phyloP scores from a whole-genome alignment of 2,888 invertebrate species.

The Caenorhabditis sp. region DNA sequence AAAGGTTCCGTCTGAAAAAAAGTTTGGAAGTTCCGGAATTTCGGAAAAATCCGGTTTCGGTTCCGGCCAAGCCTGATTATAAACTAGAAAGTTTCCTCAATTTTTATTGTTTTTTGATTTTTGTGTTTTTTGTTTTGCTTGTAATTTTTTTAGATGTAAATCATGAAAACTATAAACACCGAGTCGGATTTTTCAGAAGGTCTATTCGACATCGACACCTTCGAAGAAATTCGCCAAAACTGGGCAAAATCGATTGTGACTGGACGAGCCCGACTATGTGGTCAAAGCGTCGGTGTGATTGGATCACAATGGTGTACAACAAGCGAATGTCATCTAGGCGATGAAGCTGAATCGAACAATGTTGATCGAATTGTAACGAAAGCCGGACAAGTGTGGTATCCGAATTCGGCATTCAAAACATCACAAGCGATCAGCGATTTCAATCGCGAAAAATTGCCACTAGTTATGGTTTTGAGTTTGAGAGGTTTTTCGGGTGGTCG shows the following conservation, averaged over 20 bases:
- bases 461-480: conserved; percentile 99
- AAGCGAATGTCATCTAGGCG: conserved; percentile 91
- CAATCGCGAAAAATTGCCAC: conserved; percentile 89
- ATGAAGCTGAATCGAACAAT: conserved; percentile 81
- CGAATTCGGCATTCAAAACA: conserved; percentile 98
- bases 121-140: background rate
- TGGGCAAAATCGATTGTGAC: conserved; percentile 95
- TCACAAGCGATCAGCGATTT: conserved; percentile 97
- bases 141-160: background rate
- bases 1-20: too few species aligned
- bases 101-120: too few species aligned
- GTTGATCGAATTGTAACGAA: conserved; percentile 75
- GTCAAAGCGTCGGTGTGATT: conserved; percentile 95
- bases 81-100: too few species aligned
- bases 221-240: conserved; percentile 86
- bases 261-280: conserved; percentile 89
- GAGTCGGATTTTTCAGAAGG: conserved; percentile 75
- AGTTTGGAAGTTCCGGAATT: too few species aligned
- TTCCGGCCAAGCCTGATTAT: too few species aligned
- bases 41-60: too few species aligned
- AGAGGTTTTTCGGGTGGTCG: conserved; percentile 99
- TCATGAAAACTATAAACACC: background rate
- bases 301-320: conserved; percentile 96
- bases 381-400: conserved; percentile 90
- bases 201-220: conserved; percentile 84